These are phyloP conservation scores for Mus spicilegus DNA, from an alignment of 2,113 vertebrate species.

Conservation along the genomic window DNA sequence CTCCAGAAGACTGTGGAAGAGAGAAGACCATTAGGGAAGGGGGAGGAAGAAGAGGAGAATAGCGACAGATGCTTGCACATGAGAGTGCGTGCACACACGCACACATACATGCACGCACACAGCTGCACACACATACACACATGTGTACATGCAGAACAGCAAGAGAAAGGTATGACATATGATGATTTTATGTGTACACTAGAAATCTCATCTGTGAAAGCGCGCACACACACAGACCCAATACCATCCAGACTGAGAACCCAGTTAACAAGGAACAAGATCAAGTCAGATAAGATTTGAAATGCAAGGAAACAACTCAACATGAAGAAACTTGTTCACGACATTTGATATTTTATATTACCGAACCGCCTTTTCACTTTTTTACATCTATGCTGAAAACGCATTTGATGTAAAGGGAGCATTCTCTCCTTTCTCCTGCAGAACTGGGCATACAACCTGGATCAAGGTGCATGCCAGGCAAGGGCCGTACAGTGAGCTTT, in stretches of 20 bases:
- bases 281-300: neutral
- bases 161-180: neutral
- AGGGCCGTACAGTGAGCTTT: neutral
- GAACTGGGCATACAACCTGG: neutral
- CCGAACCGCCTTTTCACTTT: neutral
- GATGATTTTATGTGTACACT: neutral
- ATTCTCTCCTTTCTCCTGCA: neutral
- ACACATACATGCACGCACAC: neutral
- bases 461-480: neutral
- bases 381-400: neutral
- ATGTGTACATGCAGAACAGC: neutral
- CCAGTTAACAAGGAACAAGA: neutral
- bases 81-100: neutral
- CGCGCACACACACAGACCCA: neutral
- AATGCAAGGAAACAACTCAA: neutral
- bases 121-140: no score
- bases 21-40: neutral
- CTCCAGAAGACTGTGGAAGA: neutral
- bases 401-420: neutral
- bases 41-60: neutral
- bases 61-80: neutral
- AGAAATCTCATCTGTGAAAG: neutral
- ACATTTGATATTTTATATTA: neutral
- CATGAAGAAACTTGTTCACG: neutral
- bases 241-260: neutral